These are phyloP conservation scores for Zootoca vivipara DNA, from an alignment of 2,113 vertebrate species.

Conservation along the genomic window DNA sequence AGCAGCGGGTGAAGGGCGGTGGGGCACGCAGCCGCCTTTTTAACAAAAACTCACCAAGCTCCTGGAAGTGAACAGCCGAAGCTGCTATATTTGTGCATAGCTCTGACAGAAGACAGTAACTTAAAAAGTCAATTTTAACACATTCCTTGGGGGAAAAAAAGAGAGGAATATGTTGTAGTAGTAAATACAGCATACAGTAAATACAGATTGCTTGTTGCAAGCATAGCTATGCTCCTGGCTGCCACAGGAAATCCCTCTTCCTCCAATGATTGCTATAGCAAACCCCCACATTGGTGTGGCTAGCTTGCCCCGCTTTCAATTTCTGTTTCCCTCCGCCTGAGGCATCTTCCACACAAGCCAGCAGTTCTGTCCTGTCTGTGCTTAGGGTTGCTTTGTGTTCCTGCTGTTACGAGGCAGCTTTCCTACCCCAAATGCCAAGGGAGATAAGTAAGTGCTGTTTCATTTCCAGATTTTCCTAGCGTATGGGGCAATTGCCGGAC, in stretches of 20 bases:
- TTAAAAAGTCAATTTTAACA: constrained; percentile 2
- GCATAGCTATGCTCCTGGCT: background rate
- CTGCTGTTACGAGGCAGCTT: background rate
- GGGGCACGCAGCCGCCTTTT: background rate
- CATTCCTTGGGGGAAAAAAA: background rate
- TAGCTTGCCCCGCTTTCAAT: background rate
- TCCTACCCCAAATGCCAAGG: background rate
- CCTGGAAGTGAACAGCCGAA: constrained; percentile 3
- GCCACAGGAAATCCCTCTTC: background rate
- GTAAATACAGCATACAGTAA: constrained; percentile 2
- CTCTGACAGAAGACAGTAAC: background rate
- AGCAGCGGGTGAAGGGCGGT: background rate
- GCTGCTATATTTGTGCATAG: background rate
- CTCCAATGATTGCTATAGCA: background rate
- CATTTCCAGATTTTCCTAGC: background rate
- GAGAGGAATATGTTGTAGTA: background rate
- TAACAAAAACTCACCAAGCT: background rate
- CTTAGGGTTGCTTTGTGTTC: background rate
- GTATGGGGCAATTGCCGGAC: too few relatives aligned
- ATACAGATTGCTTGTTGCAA: background rate
- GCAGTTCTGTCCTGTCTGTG: background rate
- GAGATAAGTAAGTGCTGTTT: background rate
- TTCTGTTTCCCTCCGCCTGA: background rate
- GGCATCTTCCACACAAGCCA: background rate
- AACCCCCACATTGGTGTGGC: background rate